These are phyloP conservation scores for Zapornia atra DNA, from an alignment of 2,113 vertebrate genomes.

Conservation along the genomic window DNA sequence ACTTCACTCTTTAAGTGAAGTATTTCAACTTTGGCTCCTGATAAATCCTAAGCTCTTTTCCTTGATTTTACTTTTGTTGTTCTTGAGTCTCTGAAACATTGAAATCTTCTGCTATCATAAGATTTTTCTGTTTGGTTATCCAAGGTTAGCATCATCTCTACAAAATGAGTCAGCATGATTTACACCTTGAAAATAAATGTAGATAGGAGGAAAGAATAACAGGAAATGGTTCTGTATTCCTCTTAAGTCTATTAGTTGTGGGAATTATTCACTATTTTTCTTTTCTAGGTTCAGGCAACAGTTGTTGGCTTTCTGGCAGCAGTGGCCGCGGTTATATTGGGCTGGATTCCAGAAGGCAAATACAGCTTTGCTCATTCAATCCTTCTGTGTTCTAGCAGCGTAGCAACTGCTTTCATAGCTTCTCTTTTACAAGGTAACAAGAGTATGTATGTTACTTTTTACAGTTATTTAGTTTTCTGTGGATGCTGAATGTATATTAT, in stretches of 20 bases:
- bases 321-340: slow-evolving; percentile 89
- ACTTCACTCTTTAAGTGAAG: neutral
- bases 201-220: neutral
- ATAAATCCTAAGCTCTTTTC: neutral
- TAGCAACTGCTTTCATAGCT: slow-evolving; percentile 95
- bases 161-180: neutral
- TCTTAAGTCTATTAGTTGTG: neutral
- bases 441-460: neutral
- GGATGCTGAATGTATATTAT: neutral
- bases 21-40: neutral
- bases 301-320: slow-evolving; percentile 96
- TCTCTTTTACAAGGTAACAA: slow-evolving; percentile 91
- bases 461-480: neutral
- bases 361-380: slow-evolving; percentile 90
- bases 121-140: neutral
- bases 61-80: neutral
- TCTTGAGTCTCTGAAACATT: neutral
- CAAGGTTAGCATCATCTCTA: neutral
- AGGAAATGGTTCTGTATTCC: neutral
- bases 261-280: neutral
- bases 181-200: neutral
- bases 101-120: neutral
- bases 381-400: slow-evolving; percentile 93
- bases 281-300: slow-evolving; percentile 90
- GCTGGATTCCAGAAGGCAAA: slow-evolving; percentile 96